Evolutionary conservation across 2,888 invertebrate genomes (phyloP).

Genomic region (Mythimna impura): DNA sequence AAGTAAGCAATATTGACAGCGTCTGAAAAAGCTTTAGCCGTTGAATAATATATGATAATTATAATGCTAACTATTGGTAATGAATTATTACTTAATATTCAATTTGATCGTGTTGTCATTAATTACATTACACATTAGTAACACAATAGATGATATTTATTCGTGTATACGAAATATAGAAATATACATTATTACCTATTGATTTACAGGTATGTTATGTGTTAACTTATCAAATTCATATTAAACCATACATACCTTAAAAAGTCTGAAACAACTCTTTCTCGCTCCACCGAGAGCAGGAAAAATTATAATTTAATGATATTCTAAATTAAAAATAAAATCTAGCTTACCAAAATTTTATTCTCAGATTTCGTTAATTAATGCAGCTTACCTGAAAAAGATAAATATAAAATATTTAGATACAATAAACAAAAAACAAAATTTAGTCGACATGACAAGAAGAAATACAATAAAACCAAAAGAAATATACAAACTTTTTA

Average conservation of each 20-base stretch:
- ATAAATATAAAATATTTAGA: neutral
- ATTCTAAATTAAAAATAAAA: too few species aligned
- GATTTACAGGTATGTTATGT: neutral
- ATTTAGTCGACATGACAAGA: neutral
- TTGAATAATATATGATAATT: slow-evolving; percentile 24
- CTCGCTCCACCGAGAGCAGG: too few species aligned
- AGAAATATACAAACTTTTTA: too few species aligned
- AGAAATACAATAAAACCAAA: neutral
- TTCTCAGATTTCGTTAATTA: neutral
- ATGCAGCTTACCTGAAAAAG: slow-evolving; percentile 33
- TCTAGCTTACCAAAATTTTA: slow-evolving; percentile 16
- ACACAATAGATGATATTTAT: slow-evolving; percentile 10
- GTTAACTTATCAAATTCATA: too few species aligned
- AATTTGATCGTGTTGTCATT: slow-evolving; percentile 11
- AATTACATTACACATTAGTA: slow-evolving; percentile 29
- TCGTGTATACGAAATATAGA: neutral
- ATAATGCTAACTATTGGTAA: slow-evolving; percentile 3
- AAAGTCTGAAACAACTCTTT: too few species aligned
- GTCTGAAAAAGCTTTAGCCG: neutral
- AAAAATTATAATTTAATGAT: too few species aligned
- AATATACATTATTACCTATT: neutral
- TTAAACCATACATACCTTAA: too few species aligned
- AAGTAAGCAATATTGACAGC: neutral
- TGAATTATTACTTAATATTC: slow-evolving; percentile 31
- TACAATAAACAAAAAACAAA: neutral